These are phyloP conservation scores for Riptortus pedestris DNA, from an alignment of 1,140 invertebrate species.

Conservation along the genomic window DNA sequence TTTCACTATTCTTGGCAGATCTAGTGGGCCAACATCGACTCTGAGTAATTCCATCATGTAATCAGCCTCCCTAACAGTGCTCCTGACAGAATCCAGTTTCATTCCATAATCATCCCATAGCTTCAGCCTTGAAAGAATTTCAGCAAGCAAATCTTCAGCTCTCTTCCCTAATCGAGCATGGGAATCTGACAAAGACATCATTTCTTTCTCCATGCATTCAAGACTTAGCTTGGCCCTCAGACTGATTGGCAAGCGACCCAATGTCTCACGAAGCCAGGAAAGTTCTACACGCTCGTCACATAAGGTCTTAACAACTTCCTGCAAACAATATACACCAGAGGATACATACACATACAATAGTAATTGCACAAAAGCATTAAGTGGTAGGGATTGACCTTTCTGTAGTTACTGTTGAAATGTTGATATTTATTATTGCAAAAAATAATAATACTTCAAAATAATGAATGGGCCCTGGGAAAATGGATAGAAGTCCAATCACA, in stretches of 20 bases:
- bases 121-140: conserved; percentile 51
- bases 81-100: conserved; percentile 63
- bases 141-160: conserved; percentile 49
- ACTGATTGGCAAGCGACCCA: conserved; percentile 61
- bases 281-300: not conserved
- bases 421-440: too few species aligned
- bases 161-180: conserved; percentile 57
- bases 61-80: conserved; percentile 67
- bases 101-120: conserved; percentile 54
- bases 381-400: too few species aligned
- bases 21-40: conserved; percentile 59
- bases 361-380: too few species aligned
- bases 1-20: conserved; percentile 58
- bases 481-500: too few species aligned
- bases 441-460: too few species aligned
- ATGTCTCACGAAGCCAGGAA: conserved; percentile 48
- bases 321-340: too few species aligned
- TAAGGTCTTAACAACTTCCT: not conserved
- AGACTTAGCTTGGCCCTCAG: conserved; percentile 61
- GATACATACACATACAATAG: too few species aligned
- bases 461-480: too few species aligned
- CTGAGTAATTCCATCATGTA: conserved; percentile 74
- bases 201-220: conserved; percentile 57
- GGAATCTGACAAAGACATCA: conserved; percentile 50
- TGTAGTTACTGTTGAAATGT: too few species aligned